Evolutionary conservation across 1,140 invertebrate species (phyloP).

Genomic region (Drosophila carrolli): DNA sequence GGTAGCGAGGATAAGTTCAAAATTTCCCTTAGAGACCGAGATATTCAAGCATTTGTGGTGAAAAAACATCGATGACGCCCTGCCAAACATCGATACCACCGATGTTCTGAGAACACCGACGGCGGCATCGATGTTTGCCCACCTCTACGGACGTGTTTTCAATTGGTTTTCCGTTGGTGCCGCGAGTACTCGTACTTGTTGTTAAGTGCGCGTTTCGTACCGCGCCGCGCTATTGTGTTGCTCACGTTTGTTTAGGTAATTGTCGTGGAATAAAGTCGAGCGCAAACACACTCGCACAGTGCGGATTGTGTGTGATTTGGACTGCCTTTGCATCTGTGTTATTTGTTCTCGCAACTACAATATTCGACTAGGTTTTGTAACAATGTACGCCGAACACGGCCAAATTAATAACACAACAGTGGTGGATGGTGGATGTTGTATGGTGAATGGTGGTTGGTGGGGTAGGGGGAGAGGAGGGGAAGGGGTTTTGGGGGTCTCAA

Average conservation of each 20-base stretch:
- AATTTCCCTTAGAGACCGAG: too few relatives aligned
- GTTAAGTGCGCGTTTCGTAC: constrained; percentile 47
- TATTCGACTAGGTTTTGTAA: constrained; percentile 8
- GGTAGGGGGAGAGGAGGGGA: background rate
- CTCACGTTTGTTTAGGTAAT: constrained; percentile 21
- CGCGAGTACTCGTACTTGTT: constrained; percentile 27
- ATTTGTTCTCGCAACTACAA: constrained; percentile 18
- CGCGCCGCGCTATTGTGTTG: constrained; percentile 50
- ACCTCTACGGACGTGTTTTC: constrained; percentile 52
- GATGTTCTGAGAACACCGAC: too few relatives aligned
- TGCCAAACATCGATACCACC: too few relatives aligned
- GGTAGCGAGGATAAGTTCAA: too few relatives aligned
- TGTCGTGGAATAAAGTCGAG: constrained; percentile 7
- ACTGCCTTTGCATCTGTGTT: constrained; percentile 3
- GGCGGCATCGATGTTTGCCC: too few relatives aligned
- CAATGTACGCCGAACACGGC: constrained; percentile 8
- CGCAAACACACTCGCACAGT: background rate
- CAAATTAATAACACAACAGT: constrained; percentile 37
- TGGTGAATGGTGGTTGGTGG: too few relatives aligned
- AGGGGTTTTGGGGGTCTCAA: constrained; percentile 14
- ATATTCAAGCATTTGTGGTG: too few relatives aligned
- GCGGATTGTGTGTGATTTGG: background rate
- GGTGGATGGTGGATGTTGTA: background rate
- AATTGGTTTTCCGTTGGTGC: constrained; percentile 14
- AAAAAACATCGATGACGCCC: too few relatives aligned